Evolutionary conservation across 2,797 vertebrate genomes (phyloP), one percentile per base, ranked within the genome.

Genomic region (Delichon dasypus): DNA sequence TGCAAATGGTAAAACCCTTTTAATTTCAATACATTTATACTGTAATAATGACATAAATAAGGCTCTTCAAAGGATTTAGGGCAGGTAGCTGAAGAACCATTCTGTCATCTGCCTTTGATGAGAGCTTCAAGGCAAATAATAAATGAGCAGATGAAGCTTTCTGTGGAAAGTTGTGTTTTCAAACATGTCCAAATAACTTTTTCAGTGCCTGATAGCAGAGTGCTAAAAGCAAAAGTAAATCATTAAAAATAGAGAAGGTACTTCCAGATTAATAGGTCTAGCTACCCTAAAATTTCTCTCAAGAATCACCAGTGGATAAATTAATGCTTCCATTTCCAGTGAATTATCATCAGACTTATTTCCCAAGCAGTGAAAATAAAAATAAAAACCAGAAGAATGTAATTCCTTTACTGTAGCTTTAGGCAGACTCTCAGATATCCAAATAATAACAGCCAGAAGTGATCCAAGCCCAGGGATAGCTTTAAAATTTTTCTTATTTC

Each of bases 121-220:
- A 78, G 64, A 95, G 64, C 70, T 96, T 96, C 93, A 88, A 92
- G 80, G 89, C 82, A 93, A 95, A 97, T 95, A 96, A 96, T 93
- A 97, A 93, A 95, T 44, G 64, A 95, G 86, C 42, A 92, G 71
- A 88, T 80, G 86, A 93, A 95, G 74, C 50, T 93, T 95, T 65
- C 66, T 66, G 48, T 68, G 65, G 73, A 61, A 94, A 91, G 79
- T 67, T 1, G 0, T 57, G 50, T 88, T 94, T 93, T 93, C 89
- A 94, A 89, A 90, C 57, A 44, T 44, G 48, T 84, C 48, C 45
- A 86, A 85, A 71, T 68, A 75, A 42, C 45, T 45, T 91, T 66
- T 77, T 88, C 73, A 34, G 73, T 61, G 94, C 60, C 64, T 85
- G 34, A 67, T n/a, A 58, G 57, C 53, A 64, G 17, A 61, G 67